These are phyloP conservation scores for Gymnocypris eckloni DNA, from an alignment of 2,797 vertebrate species.

Conservation along the genomic window DNA sequence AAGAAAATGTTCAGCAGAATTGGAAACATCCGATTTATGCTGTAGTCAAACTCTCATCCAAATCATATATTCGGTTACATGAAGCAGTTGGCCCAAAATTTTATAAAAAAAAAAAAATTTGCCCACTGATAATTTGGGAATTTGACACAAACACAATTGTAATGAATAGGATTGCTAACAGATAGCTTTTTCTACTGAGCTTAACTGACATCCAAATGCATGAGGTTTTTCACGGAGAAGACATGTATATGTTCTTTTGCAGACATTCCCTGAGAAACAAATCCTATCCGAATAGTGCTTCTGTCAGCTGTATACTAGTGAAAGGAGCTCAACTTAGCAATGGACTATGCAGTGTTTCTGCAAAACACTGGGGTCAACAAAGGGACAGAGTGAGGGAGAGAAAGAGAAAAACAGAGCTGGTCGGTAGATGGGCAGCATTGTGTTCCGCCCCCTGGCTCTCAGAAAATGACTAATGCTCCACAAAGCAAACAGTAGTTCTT, in stretches of 20 bases:
- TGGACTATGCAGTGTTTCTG: constrained; percentile 43
- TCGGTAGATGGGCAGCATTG: constrained; percentile 49
- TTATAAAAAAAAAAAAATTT: neutral
- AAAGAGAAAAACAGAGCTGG: constrained; percentile 54
- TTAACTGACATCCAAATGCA: neutral
- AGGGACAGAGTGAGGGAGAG: constrained; percentile 69
- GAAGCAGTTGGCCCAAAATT: neutral
- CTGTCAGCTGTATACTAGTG: constrained; percentile 24
- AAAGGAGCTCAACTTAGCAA: constrained; percentile 38
- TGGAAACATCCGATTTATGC: neutral
- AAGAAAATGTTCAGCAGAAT: neutral
- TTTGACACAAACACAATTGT: neutral
- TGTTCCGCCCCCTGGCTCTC: constrained; percentile 49
- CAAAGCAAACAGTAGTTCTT: constrained; percentile 72
- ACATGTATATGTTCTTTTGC: constrained; percentile 20
- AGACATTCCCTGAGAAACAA: constrained; percentile 1
- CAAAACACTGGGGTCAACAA: constrained; percentile 67
- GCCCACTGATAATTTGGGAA: neutral
- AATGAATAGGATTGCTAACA: neutral
- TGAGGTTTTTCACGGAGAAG: neutral
- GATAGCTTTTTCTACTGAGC: neutral
- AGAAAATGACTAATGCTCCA: constrained; percentile 71
- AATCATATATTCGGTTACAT: neutral
- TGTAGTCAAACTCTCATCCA: neutral
- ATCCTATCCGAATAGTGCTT: constrained; percentile 5